Evolutionary conservation across 2,888 invertebrate species (phyloP).

Genomic region (Sarcophaga subvicina): DNA sequence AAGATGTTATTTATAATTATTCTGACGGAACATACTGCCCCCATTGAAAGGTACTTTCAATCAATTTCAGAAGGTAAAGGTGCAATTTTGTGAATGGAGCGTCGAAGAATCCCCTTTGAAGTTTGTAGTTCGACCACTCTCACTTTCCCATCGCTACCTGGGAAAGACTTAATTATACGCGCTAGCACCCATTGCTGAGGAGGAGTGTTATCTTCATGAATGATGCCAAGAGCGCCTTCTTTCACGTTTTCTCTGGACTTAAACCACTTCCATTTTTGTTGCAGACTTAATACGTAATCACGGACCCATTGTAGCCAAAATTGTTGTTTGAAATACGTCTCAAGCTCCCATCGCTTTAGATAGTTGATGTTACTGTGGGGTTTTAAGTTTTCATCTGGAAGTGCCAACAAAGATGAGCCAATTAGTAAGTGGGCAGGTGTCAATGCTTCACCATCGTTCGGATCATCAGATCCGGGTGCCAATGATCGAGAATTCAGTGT

Average conservation of each 20-base stretch:
- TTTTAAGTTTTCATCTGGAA: constrained; percentile 36
- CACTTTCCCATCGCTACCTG: too few relatives aligned
- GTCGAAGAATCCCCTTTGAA: constrained; percentile 15
- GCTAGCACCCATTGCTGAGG: too few relatives aligned
- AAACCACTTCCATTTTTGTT: constrained; percentile 50
- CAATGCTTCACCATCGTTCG: too few relatives aligned
- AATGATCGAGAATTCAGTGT: constrained; percentile 71
- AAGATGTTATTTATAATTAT: too few relatives aligned
- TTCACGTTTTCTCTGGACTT: constrained; percentile 44
- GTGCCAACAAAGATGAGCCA: neutral
- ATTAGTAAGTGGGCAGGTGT: too few relatives aligned
- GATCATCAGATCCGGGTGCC: too few relatives aligned
- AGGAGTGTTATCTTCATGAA: too few relatives aligned
- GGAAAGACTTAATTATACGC: too few relatives aligned
- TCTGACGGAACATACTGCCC: constrained; percentile 1
- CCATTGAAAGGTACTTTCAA: neutral
- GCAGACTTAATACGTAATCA: constrained; percentile 52
- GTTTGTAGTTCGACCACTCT: neutral
- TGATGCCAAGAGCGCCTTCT: neutral
- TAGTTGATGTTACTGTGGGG: neutral
- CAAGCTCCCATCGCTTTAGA: constrained; percentile 53
- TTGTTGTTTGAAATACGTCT: constrained; percentile 58
- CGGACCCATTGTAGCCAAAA: constrained; percentile 59
- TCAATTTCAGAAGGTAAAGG: constrained; percentile 13
- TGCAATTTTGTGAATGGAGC: constrained; percentile 39